These are phyloP conservation scores for Aphaenogaster rudis DNA, from an alignment of 1,140 invertebrate species.

Conservation along the genomic window DNA sequence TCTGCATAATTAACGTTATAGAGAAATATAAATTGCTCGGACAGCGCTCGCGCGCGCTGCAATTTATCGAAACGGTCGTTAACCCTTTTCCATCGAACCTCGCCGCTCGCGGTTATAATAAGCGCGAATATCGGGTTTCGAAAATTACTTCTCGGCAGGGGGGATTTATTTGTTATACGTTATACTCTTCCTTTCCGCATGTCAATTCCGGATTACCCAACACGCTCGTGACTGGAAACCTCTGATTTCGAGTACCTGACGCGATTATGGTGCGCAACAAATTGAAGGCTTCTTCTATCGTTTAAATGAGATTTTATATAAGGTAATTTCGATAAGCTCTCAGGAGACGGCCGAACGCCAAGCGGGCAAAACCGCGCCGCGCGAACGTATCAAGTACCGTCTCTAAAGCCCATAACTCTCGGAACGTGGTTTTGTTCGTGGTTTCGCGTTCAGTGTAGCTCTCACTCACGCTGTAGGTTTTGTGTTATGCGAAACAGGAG, in stretches of 20 bases:
- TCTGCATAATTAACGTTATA: constrained; percentile 47
- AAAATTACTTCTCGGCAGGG: constrained; percentile 39
- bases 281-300: constrained; percentile 27
- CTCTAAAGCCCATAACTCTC: constrained; percentile 21
- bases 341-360: background rate
- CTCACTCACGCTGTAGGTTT: background rate
- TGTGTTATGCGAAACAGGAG: background rate
- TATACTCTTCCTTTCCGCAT: constrained; percentile 41
- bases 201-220: constrained; percentile 36
- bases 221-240: constrained; percentile 37
- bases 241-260: constrained; percentile 14
- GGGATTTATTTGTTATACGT: constrained; percentile 41
- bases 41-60: background rate
- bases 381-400: constrained; percentile 29
- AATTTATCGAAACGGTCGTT: constrained; percentile 47
- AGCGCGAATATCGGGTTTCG: constrained; percentile 28
- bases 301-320: constrained; percentile 51
- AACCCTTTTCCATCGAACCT: constrained; percentile 19
- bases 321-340: constrained; percentile 24
- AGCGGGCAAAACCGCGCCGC: background rate
- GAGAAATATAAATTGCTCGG: constrained; percentile 44
- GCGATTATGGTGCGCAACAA: constrained; percentile 35
- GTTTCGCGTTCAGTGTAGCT: constrained; percentile 1
- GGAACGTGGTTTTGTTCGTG: constrained; percentile 12
- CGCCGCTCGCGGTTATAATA: constrained; percentile 15